A percentile compares a stretch with the other conserved stretches of the same genome.
Conservation (phyloP, 2,888 invertebrate genomes). For the Hydrotaea cyrtoneurina region DNA sequence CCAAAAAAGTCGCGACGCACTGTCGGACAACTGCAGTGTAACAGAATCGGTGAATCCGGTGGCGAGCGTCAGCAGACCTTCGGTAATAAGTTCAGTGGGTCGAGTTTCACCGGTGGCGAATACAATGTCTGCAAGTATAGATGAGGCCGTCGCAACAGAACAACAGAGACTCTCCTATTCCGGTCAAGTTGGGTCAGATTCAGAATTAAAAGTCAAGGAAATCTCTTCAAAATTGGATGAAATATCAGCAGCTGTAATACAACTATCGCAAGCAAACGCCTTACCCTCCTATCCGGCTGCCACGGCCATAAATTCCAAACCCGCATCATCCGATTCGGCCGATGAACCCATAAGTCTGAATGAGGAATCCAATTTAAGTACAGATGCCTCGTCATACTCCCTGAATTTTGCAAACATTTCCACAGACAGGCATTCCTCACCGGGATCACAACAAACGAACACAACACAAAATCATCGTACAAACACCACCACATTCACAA, state of each 20-base stretch:
- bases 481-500: conserved; percentile 42
- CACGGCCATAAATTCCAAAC: conserved; percentile 32
- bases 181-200: conserved; percentile 44
- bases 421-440: conserved; percentile 66
- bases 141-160: neutral
- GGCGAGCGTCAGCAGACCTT: conserved; percentile 17
- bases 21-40: neutral
- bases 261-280: conserved; percentile 64
- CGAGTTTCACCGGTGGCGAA: conserved; percentile 21
- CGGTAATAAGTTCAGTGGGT: conserved; percentile 53
- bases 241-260: conserved; percentile 62
- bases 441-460: conserved; percentile 45
- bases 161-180: conserved; percentile 54
- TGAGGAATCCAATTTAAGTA: conserved; percentile 56
- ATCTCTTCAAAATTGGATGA: conserved; percentile 67
- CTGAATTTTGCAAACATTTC: conserved; percentile 66
- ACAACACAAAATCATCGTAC: conserved; percentile 35
- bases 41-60: neutral
- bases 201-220: conserved; percentile 53
- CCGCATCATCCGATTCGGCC: neutral
- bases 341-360: conserved; percentile 3
- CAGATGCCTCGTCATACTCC: conserved; percentile 63
- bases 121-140: neutral
- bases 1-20: conserved; percentile 8
- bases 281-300: conserved; percentile 56